Conservation (phyloP, 64 coral and sea anemone genomes). For the Astreopora myriophthalma region DNA sequence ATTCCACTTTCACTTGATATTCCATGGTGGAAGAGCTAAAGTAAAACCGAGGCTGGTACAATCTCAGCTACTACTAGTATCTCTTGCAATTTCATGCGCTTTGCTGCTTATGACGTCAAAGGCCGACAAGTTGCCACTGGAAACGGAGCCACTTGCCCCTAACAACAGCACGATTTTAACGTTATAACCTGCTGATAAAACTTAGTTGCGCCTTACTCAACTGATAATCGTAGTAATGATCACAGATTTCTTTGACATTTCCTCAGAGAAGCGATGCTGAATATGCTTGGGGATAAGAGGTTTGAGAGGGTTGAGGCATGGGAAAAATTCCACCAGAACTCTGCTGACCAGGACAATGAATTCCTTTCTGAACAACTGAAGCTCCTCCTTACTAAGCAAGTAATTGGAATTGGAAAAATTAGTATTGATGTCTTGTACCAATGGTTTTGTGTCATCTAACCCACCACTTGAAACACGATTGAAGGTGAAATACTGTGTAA, state of each 20-base stretch:
- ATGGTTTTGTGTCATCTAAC: slow-evolving; percentile 36
- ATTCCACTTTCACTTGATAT: too few relatives aligned
- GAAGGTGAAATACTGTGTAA: slow-evolving; percentile 35
- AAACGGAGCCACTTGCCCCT: background rate
- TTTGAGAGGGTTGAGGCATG: background rate
- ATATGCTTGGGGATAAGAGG: too few relatives aligned
- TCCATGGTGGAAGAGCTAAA: too few relatives aligned
- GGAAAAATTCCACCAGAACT: background rate
- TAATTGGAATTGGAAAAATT: background rate
- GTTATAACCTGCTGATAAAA: background rate
- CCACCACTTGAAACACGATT: slow-evolving; percentile 31
- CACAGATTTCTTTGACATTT: background rate
- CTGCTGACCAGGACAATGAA: background rate
- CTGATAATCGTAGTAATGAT: background rate
- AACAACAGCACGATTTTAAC: background rate
- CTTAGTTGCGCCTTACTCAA: background rate
- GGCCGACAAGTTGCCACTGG: background rate
- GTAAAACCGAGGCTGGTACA: too few relatives aligned
- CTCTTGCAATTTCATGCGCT: background rate
- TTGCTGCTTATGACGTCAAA: background rate
- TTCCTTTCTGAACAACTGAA: background rate
- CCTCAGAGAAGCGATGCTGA: background rate
- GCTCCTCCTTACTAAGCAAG: background rate
- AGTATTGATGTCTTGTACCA: background rate
- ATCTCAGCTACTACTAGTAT: too few relatives aligned